Base-by-base conservation (phyloP, 2,888 invertebrate genomes). In the Orthosia cruda region DNA sequence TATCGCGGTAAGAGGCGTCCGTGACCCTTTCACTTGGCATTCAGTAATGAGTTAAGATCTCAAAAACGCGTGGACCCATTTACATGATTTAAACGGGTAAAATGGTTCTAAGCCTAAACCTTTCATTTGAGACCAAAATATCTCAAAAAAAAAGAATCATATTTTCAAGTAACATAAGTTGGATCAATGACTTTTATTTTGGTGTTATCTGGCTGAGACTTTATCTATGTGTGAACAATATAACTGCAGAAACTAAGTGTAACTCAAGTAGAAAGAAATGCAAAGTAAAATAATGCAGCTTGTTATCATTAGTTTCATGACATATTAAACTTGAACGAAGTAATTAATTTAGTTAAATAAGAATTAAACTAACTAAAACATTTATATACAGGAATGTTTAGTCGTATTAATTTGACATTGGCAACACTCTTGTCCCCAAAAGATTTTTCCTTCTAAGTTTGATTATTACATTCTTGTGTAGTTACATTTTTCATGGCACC, bases 321-420 rank as follows among this genome's bases (percentile, higher is more conserved):
- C 20, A 58, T 66, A 40, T n/a, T 66, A 50, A 71, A 61, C n/a
- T 65, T 65, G 12, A 62, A 55, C 16, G n/a, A 67, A 64, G 3
- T 52, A 58, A 67, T 55, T 54, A 61, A 5, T 80, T 64, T 61
- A 67, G 55, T 74, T 86, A 74, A 84, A 77, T 83, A 86, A 86
- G 77, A 87, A 80, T 82, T 76, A 76, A 78, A 87, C 84, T 88
- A 88, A 85, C 71, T 83, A 86, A 76, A 86, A 76, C 83, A 80
- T 88, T 87, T 93, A 93, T 93, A 87, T 92, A 94, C 90, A 93
- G 95, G 95, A 95, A 95, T 95, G 95, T 95, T 88, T 86, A 88
- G 81, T 87, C 71, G 62, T 84, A 79, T 83, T 83, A 59, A 81
- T 79, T 83, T 86, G 76, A 81, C 74, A 81, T 71, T 75, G 70